These are phyloP conservation scores for Motacilla alba DNA, from an alignment of 2,113 vertebrate species.

Conservation along the genomic window DNA sequence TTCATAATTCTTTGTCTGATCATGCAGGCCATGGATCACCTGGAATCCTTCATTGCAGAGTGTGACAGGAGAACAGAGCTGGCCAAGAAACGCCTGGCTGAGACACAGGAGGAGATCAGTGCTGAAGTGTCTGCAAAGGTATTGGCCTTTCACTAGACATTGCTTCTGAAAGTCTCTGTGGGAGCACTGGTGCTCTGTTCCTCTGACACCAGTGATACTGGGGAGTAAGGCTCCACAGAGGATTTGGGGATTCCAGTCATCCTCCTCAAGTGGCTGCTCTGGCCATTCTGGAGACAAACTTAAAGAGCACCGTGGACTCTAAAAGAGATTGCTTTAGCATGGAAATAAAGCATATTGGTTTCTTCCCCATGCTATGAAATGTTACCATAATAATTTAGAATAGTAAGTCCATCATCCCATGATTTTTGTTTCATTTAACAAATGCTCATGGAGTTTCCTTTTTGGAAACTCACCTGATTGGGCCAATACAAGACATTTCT, in stretches of 20 bases:
- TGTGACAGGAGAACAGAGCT: conserved; percentile 96
- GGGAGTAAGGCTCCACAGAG: not conserved
- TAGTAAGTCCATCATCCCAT: not conserved
- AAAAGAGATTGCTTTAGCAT: not conserved
- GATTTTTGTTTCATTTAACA: not conserved
- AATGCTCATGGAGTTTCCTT: not conserved
- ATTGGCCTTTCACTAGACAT: not conserved
- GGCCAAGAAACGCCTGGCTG: conserved; percentile 95
- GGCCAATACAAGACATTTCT: not conserved
- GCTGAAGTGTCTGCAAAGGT: conserved; percentile 98
- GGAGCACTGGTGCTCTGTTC: not conserved
- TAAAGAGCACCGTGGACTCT: not conserved
- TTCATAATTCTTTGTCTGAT: not conserved
- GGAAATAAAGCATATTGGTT: not conserved
- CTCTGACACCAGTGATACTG: not conserved
- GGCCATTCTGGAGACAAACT: not conserved
- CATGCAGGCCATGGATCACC: conserved; percentile 92
- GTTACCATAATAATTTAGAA: not conserved
- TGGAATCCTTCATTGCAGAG: conserved; percentile 97
- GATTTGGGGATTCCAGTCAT: not conserved
- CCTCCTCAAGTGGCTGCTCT: not conserved
- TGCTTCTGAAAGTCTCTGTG: not conserved
- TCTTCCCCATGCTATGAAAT: not conserved
- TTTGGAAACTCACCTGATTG: not conserved
- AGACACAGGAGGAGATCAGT: conserved; percentile 98